Evolutionary conservation across 2,888 invertebrate species (phyloP).

Genomic region (Apamea epomidion): DNA sequence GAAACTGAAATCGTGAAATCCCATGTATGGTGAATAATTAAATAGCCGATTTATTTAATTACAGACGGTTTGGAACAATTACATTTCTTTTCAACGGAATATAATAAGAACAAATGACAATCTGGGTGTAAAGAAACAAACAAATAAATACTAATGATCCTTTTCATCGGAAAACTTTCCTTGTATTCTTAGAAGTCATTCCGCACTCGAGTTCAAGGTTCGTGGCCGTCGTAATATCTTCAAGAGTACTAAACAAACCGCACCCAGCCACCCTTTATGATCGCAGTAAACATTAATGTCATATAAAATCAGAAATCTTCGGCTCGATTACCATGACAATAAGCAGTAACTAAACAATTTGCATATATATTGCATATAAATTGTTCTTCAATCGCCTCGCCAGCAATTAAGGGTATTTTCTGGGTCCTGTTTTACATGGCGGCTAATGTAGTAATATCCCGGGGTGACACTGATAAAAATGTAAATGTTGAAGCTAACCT

Average conservation of each 20-base stretch:
- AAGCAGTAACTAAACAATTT: conserved; percentile 76
- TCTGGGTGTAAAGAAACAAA: conserved; percentile 1
- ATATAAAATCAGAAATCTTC: conserved; percentile 59
- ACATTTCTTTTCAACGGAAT: neutral
- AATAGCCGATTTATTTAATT: neutral
- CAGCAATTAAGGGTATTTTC: conserved; percentile 81
- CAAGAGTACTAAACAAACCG: conserved; percentile 55
- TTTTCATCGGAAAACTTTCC: conserved; percentile 28
- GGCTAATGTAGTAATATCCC: conserved; percentile 73
- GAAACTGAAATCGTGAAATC: neutral
- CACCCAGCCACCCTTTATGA: conserved; percentile 57
- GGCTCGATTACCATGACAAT: conserved; percentile 72
- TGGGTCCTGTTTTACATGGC: conserved; percentile 79
- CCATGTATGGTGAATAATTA: neutral
- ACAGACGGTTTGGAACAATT: neutral
- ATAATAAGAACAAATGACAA: neutral
- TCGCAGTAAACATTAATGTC: conserved; percentile 60
- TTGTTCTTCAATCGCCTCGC: conserved; percentile 73
- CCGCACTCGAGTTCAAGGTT: conserved; percentile 48
- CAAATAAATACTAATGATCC: conserved; percentile 31
- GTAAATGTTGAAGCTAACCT: conserved; percentile 77
- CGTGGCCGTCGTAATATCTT: conserved; percentile 47
- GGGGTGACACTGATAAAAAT: conserved; percentile 77
- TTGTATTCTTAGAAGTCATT: conserved; percentile 34
- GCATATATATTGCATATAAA: conserved; percentile 87